Evolutionary conservation across 2,113 vertebrate species (phyloP).

Genomic region (Zonotrichia leucophrys): DNA sequence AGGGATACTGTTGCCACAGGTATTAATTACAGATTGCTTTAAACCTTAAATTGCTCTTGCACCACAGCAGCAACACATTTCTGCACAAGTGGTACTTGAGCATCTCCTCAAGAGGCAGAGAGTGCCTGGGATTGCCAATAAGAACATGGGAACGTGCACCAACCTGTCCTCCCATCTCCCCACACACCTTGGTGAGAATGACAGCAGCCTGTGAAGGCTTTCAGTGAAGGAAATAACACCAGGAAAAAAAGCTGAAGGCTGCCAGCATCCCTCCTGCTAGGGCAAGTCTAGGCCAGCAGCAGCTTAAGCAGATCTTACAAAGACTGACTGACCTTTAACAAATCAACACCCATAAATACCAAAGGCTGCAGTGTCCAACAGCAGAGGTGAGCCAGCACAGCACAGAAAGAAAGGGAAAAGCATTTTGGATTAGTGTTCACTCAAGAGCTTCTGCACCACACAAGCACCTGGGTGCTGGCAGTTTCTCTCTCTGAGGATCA

Average conservation of each 20-base stretch:
- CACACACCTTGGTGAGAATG: neutral
- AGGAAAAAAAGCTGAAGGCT: neutral
- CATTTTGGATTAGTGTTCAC: slow-evolving; percentile 9
- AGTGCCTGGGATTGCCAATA: neutral
- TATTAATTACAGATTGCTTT: neutral
- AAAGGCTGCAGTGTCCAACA: neutral
- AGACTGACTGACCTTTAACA: slow-evolving; percentile 33
- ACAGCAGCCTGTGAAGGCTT: neutral
- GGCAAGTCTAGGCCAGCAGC: neutral
- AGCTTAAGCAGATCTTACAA: slow-evolving; percentile 6
- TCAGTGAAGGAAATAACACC: neutral
- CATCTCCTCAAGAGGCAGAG: neutral
- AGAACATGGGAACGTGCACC: neutral
- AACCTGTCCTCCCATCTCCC: neutral
- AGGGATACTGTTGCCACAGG: neutral
- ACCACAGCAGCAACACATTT: neutral
- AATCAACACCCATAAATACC: neutral
- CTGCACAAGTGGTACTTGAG: neutral
- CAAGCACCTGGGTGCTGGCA: neutral
- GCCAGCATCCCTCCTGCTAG: slow-evolving; percentile 6
- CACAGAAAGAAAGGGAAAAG: neutral
- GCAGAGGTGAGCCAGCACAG: slow-evolving; percentile 1
- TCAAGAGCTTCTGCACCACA: neutral
- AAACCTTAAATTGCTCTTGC: neutral
- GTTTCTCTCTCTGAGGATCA: neutral